A percentile compares a stretch with the other conserved stretches of the same genome.
Evolutionary conservation across 2,797 vertebrate genomes (phyloP).

Genomic region (Myotis daubentonii): DNA sequence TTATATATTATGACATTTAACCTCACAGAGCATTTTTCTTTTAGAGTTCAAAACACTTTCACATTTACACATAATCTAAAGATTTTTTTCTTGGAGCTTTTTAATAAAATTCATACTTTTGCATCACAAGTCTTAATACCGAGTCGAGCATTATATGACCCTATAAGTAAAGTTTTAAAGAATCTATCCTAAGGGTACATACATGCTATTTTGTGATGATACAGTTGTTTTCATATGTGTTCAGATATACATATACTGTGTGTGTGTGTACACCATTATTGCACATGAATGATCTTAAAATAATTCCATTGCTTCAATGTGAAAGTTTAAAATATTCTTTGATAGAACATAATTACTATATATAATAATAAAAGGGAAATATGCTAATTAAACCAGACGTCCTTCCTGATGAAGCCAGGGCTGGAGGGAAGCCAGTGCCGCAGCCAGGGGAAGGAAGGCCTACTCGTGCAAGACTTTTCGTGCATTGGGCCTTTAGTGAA

Average conservation of each 20-base stretch:
- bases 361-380: no score
- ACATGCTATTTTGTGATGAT: constrained; percentile 26
- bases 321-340: constrained; percentile 22
- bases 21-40: neutral
- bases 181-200: neutral
- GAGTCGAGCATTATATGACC: neutral
- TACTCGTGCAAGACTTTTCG: no score
- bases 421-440: no score
- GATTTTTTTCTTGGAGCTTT: neutral
- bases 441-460: no score
- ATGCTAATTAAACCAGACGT: no score
- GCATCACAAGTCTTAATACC: neutral
- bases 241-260: neutral
- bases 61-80: neutral
- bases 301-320: neutral
- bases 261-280: neutral
- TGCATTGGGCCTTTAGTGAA: neutral
- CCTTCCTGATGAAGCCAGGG: no score
- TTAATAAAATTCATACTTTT: neutral
- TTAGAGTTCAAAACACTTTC: neutral
- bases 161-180: constrained; percentile 25
- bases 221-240: neutral
- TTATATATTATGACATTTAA: neutral
- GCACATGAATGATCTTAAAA: neutral
- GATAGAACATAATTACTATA: neutral